Base-by-base conservation (phyloP, 2,113 vertebrate genomes). In the Thamnaconus septentrionalis region DNA sequence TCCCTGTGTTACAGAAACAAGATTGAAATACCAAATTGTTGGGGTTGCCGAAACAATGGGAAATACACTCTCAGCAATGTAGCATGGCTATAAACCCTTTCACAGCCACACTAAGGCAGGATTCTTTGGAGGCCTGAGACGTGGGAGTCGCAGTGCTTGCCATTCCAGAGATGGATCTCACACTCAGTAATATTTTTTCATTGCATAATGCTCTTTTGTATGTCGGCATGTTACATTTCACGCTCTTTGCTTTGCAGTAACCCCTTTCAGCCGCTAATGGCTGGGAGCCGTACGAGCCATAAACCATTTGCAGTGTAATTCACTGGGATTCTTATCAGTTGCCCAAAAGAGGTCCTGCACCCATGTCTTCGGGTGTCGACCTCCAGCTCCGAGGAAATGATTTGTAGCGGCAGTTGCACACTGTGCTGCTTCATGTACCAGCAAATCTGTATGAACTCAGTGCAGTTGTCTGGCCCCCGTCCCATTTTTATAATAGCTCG, bases 291-390 rank as follows among this genome's bases (percentile, higher is more conserved):
- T 10, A 10, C 10, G 9, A 11, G 47, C 67, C 73, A 73, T 76
- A 81, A 71, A 83, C 56, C 53, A 67, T 75, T 61, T 60, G 66
- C 69, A 55, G 45, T 53, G 55, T 51, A 67, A 71, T 64, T 76
- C 69, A 69, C 73, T 44, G 64, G 70, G 68, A 49, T 71, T 85
- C 82, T 84, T 86, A 86, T 81, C 78, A 82, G 76, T 43, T 50
- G 45, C 68, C 79, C 77, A 76, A 69, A 73, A 18, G 65, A 69
- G 69, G 65, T 74, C 79, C 67, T 64, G 68, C 75, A 71, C 75
- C 59, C 59, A 57, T 79, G 73, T 81, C 69, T 78, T 71, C 73
- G 73, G 47, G 63, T 80, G 80, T 84, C 72, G 76, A 66, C 61
- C 69, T 60, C 43, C 63, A 31, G 64, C 73, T 71, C 76, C 7